Evolutionary conservation across 2,797 vertebrate genomes (phyloP).

Genomic region (Melanotaenia trifasciata): DNA sequence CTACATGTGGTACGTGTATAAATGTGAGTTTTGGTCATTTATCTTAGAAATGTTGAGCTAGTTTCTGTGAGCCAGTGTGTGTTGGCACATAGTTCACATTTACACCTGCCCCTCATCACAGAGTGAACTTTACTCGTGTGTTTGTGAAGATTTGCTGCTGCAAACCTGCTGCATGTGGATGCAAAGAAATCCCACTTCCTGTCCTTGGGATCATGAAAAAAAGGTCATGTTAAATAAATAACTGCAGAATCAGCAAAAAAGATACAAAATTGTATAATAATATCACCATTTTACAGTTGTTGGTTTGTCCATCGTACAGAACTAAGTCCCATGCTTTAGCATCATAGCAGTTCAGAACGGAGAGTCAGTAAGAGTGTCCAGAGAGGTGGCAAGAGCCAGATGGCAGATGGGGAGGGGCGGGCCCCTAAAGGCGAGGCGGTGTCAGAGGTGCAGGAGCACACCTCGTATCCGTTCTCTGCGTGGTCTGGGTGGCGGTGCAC

Average conservation of each 20-base stretch:
- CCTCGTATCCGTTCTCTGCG: slow-evolving; percentile 89
- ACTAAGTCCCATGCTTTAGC: slow-evolving; percentile 48
- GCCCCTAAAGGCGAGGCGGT: slow-evolving; percentile 56
- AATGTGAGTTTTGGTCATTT: slow-evolving; percentile 2
- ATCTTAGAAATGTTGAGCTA: not conserved
- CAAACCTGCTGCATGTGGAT: slow-evolving; percentile 27
- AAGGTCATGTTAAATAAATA: slow-evolving; percentile 67
- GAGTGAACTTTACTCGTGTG: slow-evolving; percentile 11
- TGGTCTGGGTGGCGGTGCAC: slow-evolving; percentile 85
- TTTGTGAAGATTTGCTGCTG: slow-evolving; percentile 17
- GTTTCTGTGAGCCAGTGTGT: slow-evolving; percentile 8
- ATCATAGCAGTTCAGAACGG: slow-evolving; percentile 63
- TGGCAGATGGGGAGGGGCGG: slow-evolving; percentile 43
- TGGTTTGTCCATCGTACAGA: slow-evolving; percentile 30
- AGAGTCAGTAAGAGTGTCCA: slow-evolving; percentile 71
- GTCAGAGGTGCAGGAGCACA: slow-evolving; percentile 93
- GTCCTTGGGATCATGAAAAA: not conserved
- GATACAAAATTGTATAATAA: slow-evolving; percentile 41
- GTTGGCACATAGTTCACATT: slow-evolving; percentile 1
- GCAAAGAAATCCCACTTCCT: slow-evolving; percentile 10
- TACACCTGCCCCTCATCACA: slow-evolving; percentile 13
- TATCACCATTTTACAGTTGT: slow-evolving; percentile 51
- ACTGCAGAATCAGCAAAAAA: slow-evolving; percentile 43
- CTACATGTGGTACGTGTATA: not conserved
- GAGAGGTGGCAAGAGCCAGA: slow-evolving; percentile 70